Base-by-base conservation (phyloP, 2,113 vertebrate genomes). In the Bos indicus region DNA sequence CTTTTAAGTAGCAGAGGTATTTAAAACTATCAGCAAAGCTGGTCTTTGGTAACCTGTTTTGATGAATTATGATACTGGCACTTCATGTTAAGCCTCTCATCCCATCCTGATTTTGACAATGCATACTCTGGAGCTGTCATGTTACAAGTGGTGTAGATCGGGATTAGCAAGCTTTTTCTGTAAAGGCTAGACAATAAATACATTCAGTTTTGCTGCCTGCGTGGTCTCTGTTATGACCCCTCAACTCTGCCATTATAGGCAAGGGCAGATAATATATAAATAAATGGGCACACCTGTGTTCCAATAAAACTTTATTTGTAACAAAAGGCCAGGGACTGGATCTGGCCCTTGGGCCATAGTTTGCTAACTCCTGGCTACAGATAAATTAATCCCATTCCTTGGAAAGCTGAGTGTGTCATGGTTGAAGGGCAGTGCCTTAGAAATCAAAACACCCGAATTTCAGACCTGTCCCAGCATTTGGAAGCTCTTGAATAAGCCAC, bases 291-390 rank as follows among this genome's bases (percentile, higher is more conserved):
- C 1, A 26, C 15, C 15, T 89, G 3, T 54, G 17, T 95, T 36
- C 7, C 48, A 82, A 14, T 88, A 57, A 93, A 90, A 93, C 33
- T 52, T 95, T 51, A 95, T 88, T 78, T 78, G n/a, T 16, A 81
- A 60, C 7, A 5, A 74, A 43, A 74, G 6, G 15, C 51, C 67
- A 14, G 16, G 33, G 19, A 15, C 57, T 91, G 56, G n/a, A 54
- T 95, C 30, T 88, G 48, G 7, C 23, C 33, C 23, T 74, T 71
- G 64, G 56, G 7, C 36, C 57, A 16, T 17, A 57, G 36, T 87
- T 57, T 54, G 8, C 17, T 48, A 25, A 43, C n/a, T 4, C 36
- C 21, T 60, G 90, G 56, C 11, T 88, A 2, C 43, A 85, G 51
- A 48, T 26, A 46, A 90, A 43, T 33, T 23, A 36, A 77, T 46